Evolutionary conservation across 2,797 vertebrate genomes (phyloP).

Genomic region (Sebastes steindachneri): DNA sequence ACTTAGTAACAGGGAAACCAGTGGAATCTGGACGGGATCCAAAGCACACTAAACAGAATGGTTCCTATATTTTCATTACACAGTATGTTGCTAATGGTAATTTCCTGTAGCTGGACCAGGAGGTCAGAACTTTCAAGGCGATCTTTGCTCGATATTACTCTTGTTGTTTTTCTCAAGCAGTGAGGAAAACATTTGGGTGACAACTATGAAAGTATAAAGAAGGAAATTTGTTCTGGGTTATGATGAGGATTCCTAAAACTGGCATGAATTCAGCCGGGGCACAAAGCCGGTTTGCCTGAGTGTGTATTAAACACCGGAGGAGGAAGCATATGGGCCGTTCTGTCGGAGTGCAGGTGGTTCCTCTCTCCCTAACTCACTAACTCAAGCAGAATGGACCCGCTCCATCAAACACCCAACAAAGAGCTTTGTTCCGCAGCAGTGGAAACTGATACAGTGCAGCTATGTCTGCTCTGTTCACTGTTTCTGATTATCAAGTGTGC

Average conservation of each 20-base stretch:
- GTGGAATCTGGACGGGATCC: slow-evolving; percentile 57
- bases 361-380: slow-evolving; percentile 19
- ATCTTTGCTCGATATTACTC: slow-evolving; percentile 8
- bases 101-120: slow-evolving; percentile 39
- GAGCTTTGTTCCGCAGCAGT: slow-evolving; percentile 44
- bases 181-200: neutral
- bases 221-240: slow-evolving; percentile 35
- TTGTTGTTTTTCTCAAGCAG: slow-evolving; percentile 13
- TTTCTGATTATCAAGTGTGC: slow-evolving; percentile 9
- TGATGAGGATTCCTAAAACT: slow-evolving; percentile 25
- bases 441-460: slow-evolving; percentile 25
- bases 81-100: slow-evolving; percentile 12
- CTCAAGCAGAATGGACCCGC: slow-evolving; percentile 32
- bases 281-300: slow-evolving; percentile 12
- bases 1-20: slow-evolving; percentile 28
- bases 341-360: slow-evolving; percentile 61
- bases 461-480: slow-evolving; percentile 27
- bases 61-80: slow-evolving; percentile 28
- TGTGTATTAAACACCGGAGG: slow-evolving; percentile 13
- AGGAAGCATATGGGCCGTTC: slow-evolving; percentile 35
- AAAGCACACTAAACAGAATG: slow-evolving; percentile 34
- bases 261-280: slow-evolving; percentile 17
- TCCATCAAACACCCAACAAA: slow-evolving; percentile 57
- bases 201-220: neutral
- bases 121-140: slow-evolving; percentile 17